phyloP scores from a whole-genome alignment of 2,113 vertebrate genomes.

The Clarias macrocephalus region DNA sequence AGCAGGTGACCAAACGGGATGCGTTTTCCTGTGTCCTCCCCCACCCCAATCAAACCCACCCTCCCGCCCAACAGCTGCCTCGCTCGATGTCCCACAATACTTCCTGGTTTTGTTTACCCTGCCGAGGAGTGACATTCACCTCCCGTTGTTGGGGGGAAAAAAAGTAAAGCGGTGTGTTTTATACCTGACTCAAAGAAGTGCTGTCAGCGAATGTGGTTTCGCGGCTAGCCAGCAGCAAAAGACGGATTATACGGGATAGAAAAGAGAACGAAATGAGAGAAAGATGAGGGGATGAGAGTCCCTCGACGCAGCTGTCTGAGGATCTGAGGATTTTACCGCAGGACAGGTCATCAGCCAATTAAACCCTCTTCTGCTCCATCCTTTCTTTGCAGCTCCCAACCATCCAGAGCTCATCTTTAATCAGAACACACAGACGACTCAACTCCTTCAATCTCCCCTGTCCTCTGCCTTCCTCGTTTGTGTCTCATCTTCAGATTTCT shows the following conservation, averaged over 20 bases:
- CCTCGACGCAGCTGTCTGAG: constrained; percentile 33
- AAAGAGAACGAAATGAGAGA: constrained; percentile 18
- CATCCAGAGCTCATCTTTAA: constrained; percentile 45
- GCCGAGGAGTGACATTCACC: not conserved
- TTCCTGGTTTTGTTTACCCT: constrained; percentile 51
- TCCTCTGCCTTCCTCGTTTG: not conserved
- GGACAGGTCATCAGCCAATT: constrained; percentile 61
- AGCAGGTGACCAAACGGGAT: constrained; percentile 65
- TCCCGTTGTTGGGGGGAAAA: not conserved
- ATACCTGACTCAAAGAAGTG: not conserved
- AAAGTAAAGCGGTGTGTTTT: not conserved
- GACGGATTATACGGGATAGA: constrained; percentile 27
- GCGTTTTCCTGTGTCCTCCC: constrained; percentile 58
- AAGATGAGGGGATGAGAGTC: constrained; percentile 34
- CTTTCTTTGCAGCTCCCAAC: constrained; percentile 24
- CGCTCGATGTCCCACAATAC: constrained; percentile 55
- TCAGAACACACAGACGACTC: constrained; percentile 49
- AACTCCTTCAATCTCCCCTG: constrained; percentile 10
- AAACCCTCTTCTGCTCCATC: constrained; percentile 44
- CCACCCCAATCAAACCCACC: not conserved
- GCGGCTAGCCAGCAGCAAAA: constrained; percentile 12
- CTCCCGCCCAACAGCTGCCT: constrained; percentile 64
- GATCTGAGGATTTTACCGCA: constrained; percentile 48
- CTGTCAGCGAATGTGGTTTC: constrained; percentile 27
- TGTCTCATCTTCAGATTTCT: constrained; percentile 4